Base-by-base conservation (phyloP, 2,113 vertebrate species). In the Cavia porcellus region DNA sequence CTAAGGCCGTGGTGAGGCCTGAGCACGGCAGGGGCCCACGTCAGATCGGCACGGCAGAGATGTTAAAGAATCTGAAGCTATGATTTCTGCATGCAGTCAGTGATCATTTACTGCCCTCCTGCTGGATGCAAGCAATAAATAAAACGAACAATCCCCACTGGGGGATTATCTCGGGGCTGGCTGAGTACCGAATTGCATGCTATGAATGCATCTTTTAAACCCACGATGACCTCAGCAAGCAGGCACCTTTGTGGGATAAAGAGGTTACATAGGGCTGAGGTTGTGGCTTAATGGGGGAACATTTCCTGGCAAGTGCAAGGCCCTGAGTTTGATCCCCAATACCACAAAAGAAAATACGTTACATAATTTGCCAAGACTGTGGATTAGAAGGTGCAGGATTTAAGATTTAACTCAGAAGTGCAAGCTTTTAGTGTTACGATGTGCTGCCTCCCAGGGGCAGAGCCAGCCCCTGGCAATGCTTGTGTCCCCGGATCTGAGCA, bases 81-180 rank as follows among this genome's bases (percentile, higher is more conserved):
- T 62, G n/a, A 70, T 64, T 96, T 81, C 66, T 59, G 66, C 72
- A 66, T 61, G 87, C 35, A 89, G 30, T 89, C 70, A 32, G 14
- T 77, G 92, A 89, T 82, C 61, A 86, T 30, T 59, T 92, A 52
- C 19, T 66, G 38, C 61, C 59, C 45, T 95, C 42, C 62, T 80
- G 66, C 47, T 50, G 72, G 84, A n/a, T 91, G 32, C 38, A 86
- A 82, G 30, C 61, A 42, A n/a, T 88, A 64, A 85, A 81, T 32
- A 17, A 70, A 70, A 74, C 80, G 68, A 70, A 22, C n/a, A 86
- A 42, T 12, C 77, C 17, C 47, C 45, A 57, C 61, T 79, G 24
- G 35, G 1, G 0, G 0, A 68, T 82, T 89, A 72, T 68, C 89
- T 96, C 79, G 74, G 64, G 94, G 1, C 22, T 83, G 30, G 30